Base-by-base conservation (phyloP, 2,797 vertebrate genomes). In the Lithobates sylvaticus region DNA sequence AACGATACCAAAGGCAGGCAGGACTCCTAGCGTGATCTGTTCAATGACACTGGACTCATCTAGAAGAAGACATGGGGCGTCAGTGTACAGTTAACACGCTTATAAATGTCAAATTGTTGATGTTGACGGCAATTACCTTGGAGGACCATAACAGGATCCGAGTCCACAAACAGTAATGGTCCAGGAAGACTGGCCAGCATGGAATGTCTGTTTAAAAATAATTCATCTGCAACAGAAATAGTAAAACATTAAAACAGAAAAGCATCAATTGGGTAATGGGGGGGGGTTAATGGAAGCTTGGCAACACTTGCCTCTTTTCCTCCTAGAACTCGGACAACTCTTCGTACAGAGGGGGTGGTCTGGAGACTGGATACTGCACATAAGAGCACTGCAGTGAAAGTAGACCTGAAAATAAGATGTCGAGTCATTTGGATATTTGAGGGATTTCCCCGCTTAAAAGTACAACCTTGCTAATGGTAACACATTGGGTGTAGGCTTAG, bases 351-450 rank as follows among this genome's bases (percentile, higher is more conserved):
- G 0, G 0, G 91, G 88, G 2, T 91, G 92, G 61, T 94, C 91
- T 0, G 91, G 91, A 1, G 88, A 84, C 0, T 84, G 88, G 0
- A 27, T 86, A 58, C 89, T 76, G 61, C 94, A 95, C 74, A 95
- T 29, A 1, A 94, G 86, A 21, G 85, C 89, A 0, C 92, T 94
- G 84, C 94, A 95, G 18, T 95, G 94, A 64, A 95, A 94, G 61
- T 93, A 95, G 1, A 95, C 89, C 94, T 95, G 73, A 7, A 78
- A 0, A 0, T 0, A 85, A 27, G 26, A 10, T 15, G 0, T 10
- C 2, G 36, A 5, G n/a, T 9, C 6, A 8, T 39, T 39, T 9
- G 6, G 6, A 39, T 39, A 54, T 50, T 3, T 50, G 13, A 16
- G 18, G 47, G 42, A 12, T 13, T 44, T 44, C 42, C 42, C 10